Evolutionary conservation across 2,888 invertebrate genomes (phyloP).

Genomic region (Phanerotoma sp.): DNA sequence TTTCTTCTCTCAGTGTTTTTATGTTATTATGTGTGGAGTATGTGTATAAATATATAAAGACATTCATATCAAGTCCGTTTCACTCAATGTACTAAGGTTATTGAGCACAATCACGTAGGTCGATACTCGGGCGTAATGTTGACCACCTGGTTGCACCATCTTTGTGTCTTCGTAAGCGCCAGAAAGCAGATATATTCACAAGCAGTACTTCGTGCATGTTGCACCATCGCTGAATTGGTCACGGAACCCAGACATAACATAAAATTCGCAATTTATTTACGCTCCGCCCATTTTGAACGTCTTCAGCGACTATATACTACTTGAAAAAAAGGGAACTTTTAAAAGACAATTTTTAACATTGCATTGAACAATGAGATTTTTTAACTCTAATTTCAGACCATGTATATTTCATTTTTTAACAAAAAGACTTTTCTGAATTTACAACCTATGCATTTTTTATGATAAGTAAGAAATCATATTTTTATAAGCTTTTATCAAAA

Average conservation of each 20-base stretch:
- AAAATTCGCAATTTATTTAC: conserved; percentile 13
- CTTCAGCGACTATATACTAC: too few relatives aligned
- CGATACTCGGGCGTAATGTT: conserved; percentile 13
- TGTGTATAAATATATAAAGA: background rate
- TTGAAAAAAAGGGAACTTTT: background rate
- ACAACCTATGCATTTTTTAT: too few relatives aligned
- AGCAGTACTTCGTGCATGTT: conserved; percentile 8
- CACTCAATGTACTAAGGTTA: conserved; percentile 1
- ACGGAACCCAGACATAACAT: conserved; percentile 18
- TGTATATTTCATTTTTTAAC: too few relatives aligned
- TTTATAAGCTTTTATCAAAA: too few relatives aligned
- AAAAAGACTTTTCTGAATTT: too few relatives aligned
- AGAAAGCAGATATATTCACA: too few relatives aligned
- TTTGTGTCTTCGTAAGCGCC: background rate
- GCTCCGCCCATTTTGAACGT: conserved; percentile 7
- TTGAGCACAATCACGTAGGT: background rate
- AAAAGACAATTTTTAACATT: too few relatives aligned
- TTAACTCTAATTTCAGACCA: too few relatives aligned
- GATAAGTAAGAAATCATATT: too few relatives aligned
- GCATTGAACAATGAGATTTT: too few relatives aligned
- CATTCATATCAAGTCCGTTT: conserved; percentile 6
- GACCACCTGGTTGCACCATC: conserved; percentile 30
- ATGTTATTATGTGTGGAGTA: too few relatives aligned
- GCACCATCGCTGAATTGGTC: conserved; percentile 31
- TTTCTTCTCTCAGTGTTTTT: too few relatives aligned